A percentile compares a stretch with the other conserved stretches of the same genome.
phyloP scores from a whole-genome alignment of 2,113 vertebrate genomes.

The Sakesphorus luctuosus region DNA sequence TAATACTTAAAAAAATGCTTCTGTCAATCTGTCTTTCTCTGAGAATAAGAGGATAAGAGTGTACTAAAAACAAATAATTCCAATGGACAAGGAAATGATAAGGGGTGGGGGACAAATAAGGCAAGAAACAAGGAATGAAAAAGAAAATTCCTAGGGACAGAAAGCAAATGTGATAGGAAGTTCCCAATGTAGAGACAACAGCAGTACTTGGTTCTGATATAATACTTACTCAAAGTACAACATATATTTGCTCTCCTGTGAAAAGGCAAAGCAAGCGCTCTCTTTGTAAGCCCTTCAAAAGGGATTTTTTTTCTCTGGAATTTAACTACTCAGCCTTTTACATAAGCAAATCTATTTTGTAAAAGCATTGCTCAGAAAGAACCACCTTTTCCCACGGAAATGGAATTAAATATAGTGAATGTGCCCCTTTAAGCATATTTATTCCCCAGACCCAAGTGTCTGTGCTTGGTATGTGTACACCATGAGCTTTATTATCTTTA shows the following conservation, averaged over 20 bases:
- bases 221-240: neutral
- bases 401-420: neutral
- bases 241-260: neutral
- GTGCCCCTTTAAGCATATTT: neutral
- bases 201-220: neutral
- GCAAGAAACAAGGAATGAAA: neutral
- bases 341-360: neutral
- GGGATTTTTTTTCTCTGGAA: neutral
- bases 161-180: neutral
- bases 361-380: neutral
- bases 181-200: neutral
- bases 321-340: neutral
- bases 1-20: neutral
- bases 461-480: neutral
- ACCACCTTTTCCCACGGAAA: neutral
- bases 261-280: neutral
- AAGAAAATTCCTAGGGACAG: neutral
- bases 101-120: accelerated
- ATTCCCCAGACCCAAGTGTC: neutral
- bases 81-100: neutral
- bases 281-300: neutral
- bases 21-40: neutral
- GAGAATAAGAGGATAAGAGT: neutral
- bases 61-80: neutral
- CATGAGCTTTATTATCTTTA: neutral